phyloP scores from a whole-genome alignment of 2,113 vertebrate species.

The Mola mola region DNA sequence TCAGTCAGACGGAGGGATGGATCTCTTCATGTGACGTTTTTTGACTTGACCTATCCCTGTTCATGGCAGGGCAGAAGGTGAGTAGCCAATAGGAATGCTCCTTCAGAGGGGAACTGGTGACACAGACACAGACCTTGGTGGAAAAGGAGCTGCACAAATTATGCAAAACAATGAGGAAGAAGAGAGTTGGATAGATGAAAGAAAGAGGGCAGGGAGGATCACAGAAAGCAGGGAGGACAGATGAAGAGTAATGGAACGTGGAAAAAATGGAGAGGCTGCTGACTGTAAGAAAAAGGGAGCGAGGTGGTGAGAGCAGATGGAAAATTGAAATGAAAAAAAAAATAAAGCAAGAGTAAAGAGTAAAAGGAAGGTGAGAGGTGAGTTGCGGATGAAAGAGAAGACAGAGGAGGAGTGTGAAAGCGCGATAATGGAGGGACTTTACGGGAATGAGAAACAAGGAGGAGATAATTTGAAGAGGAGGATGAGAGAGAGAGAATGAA shows the following conservation, averaged over 20 bases:
- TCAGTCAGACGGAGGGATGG: background rate
- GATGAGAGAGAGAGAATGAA: no score
- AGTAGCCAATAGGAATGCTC: background rate
- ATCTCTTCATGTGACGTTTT: background rate
- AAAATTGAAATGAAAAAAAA: no score
- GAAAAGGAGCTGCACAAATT: background rate
- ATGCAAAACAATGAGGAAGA: background rate
- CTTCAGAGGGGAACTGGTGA: no score
- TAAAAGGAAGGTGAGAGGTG: slow-evolving; percentile 1
- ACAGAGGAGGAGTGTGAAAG: slow-evolving; percentile 4
- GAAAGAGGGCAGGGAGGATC: background rate
- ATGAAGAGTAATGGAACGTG: background rate
- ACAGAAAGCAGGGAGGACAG: background rate
- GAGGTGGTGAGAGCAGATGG: slow-evolving; percentile 3
- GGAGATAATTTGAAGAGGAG: background rate
- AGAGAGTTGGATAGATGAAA: background rate
- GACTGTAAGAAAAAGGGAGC: background rate
- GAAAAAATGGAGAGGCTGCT: background rate
- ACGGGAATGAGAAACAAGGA: background rate
- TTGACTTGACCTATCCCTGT: background rate
- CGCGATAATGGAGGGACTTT: slow-evolving; percentile 10
- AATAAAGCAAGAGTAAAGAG: slow-evolving; percentile 1
- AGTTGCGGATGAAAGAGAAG: background rate
- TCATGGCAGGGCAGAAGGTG: background rate
- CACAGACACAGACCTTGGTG: no score